Conservation (phyloP, 2,113 vertebrate genomes). For the Nerophis ophidion region DNA sequence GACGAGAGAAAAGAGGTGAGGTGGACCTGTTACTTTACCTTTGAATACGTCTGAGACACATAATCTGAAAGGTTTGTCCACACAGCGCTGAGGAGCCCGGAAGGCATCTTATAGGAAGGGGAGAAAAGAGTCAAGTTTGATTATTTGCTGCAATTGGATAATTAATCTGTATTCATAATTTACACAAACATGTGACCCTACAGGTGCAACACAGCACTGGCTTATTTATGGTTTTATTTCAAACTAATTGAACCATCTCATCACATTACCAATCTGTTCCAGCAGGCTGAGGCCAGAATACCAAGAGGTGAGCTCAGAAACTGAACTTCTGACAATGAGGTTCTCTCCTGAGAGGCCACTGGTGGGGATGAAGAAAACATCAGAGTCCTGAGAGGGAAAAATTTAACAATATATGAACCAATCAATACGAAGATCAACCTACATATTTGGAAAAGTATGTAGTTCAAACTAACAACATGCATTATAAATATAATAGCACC, state of each 20-base stretch:
- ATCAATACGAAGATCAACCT: not conserved
- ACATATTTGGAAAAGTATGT: not conserved
- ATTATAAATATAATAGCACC: no score
- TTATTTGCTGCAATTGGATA: no score
- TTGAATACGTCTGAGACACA: slow-evolving; percentile 97
- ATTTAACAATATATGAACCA: not conserved
- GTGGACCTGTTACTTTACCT: slow-evolving; percentile 71
- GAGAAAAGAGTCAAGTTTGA: not conserved
- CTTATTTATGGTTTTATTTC: no score
- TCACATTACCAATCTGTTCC: slow-evolving; percentile 88
- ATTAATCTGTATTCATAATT: no score
- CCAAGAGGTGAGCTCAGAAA: slow-evolving; percentile 82
- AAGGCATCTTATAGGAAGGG: slow-evolving; percentile 78
- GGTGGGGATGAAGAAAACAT: slow-evolving; percentile 91
- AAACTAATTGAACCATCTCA: no score
- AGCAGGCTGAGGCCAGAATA: slow-evolving; percentile 87
- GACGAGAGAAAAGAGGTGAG: not conserved
- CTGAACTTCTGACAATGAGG: slow-evolving; percentile 76
- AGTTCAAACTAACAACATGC: not conserved
- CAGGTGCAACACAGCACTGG: no score
- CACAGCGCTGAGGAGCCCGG: slow-evolving; percentile 85
- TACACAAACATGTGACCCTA: no score
- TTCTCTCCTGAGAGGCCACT: slow-evolving; percentile 96
- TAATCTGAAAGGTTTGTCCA: slow-evolving; percentile 92
- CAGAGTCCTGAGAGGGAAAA: slow-evolving; percentile 80